Conservation (phyloP, 2,888 invertebrate genomes). For the Ophion obscuratus region DNA sequence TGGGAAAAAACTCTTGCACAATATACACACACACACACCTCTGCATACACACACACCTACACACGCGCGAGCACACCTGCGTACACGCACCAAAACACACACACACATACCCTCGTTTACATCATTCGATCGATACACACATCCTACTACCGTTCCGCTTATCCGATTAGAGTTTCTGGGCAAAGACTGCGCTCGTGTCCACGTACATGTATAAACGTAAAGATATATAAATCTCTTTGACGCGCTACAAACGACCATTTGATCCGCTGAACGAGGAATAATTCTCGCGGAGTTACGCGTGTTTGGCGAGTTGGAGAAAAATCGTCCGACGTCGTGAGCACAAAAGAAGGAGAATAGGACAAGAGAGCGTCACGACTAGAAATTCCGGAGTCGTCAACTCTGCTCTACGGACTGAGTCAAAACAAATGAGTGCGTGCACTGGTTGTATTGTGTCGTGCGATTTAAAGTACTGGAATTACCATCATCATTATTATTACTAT, state of each 20-base stretch:
- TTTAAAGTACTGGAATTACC: background rate
- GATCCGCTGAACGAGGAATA: constrained; percentile 8
- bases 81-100: background rate
- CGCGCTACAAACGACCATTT: constrained; percentile 1
- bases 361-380: background rate
- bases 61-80: background rate
- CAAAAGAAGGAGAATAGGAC: background rate
- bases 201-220: background rate
- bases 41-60: background rate
- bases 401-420: background rate
- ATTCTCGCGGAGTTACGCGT: constrained; percentile 11
- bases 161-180: background rate
- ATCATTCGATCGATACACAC: constrained; percentile 41
- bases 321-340: background rate
- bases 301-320: background rate
- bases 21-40: constrained; percentile 4
- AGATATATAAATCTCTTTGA: background rate
- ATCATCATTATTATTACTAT: background rate
- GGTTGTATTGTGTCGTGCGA: background rate
- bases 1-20: constrained; percentile 18
- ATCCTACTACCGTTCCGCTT: constrained; percentile 39
- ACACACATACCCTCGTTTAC: background rate
- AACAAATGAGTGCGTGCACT: background rate
- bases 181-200: background rate
- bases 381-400: background rate